These are phyloP conservation scores for Antheraea mylitta DNA, from an alignment of 1,140 invertebrate species.

Conservation along the genomic window DNA sequence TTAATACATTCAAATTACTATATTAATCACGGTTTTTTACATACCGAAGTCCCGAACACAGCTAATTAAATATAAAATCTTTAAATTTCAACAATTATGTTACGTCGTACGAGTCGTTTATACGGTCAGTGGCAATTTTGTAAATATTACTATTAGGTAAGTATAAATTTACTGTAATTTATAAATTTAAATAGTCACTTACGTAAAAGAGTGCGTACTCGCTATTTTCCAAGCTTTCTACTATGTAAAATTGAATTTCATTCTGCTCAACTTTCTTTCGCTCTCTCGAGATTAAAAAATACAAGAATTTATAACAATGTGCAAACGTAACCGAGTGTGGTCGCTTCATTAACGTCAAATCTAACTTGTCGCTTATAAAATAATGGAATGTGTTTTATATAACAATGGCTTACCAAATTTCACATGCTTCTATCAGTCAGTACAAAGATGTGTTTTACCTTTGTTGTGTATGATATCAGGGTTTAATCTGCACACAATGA, in stretches of 20 bases:
- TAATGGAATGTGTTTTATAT: background rate
- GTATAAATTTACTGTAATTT: background rate
- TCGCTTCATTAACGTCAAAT: constrained; percentile 1
- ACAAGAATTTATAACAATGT: background rate
- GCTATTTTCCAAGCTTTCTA: constrained; percentile 26
- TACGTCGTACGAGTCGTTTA: background rate
- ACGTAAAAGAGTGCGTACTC: constrained; percentile 5
- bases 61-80: no score
- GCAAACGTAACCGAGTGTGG: background rate
- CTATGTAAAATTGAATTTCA: constrained; percentile 22
- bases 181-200: constrained; percentile 2
- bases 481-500: constrained; percentile 67
- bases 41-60: no score
- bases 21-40: no score
- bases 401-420: background rate
- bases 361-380: background rate
- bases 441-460: background rate
- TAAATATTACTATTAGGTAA: background rate
- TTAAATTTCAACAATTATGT: background rate
- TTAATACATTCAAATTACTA: no score
- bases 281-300: constrained; percentile 3
- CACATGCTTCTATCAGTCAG: background rate
- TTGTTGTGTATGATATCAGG: constrained; percentile 29
- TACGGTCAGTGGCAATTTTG: background rate
- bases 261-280: constrained; percentile 21